Evolutionary conservation across 2,888 invertebrate genomes (phyloP).

Genomic region (Coenonympha arcania): DNA sequence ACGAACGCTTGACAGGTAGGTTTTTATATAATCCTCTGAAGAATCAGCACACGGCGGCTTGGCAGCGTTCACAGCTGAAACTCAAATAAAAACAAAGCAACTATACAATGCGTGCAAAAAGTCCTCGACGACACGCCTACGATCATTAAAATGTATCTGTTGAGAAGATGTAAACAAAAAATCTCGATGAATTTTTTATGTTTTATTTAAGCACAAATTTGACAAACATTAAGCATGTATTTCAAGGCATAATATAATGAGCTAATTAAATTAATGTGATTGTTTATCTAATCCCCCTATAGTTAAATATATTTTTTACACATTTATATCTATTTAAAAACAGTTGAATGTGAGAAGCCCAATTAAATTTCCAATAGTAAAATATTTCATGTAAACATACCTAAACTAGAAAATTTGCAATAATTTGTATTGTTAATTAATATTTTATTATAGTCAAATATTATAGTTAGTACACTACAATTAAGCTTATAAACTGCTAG

Average conservation of each 20-base stretch:
- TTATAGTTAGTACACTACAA: constrained; percentile 21
- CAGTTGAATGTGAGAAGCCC: constrained; percentile 16
- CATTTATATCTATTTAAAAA: constrained; percentile 15
- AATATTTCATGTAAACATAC: constrained; percentile 24
- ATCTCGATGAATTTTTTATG: constrained; percentile 39
- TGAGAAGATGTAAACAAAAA: constrained; percentile 30
- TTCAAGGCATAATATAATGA: constrained; percentile 47
- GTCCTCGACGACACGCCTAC: constrained; percentile 34
- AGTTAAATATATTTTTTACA: constrained; percentile 47
- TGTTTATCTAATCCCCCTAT: constrained; percentile 21
- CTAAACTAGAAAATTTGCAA: constrained; percentile 26
- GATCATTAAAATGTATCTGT: constrained; percentile 19
- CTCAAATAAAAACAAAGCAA: constrained; percentile 46
- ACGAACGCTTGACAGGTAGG: too few species aligned
- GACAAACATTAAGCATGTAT: constrained; percentile 65
- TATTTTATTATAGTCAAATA: constrained; percentile 34
- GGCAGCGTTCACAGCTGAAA: constrained; percentile 44
- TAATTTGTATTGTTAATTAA: constrained; percentile 6
- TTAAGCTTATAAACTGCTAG: constrained; percentile 18
- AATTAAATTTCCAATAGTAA: constrained; percentile 15
- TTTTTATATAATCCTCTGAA: too few species aligned
- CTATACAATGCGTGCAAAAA: constrained; percentile 68
- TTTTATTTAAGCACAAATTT: constrained; percentile 68
- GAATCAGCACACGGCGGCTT: too few species aligned
- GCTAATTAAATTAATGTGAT: constrained; percentile 36